Evolutionary conservation across 2,797 vertebrate species (phyloP).

Genomic region (Channallabes apus): DNA sequence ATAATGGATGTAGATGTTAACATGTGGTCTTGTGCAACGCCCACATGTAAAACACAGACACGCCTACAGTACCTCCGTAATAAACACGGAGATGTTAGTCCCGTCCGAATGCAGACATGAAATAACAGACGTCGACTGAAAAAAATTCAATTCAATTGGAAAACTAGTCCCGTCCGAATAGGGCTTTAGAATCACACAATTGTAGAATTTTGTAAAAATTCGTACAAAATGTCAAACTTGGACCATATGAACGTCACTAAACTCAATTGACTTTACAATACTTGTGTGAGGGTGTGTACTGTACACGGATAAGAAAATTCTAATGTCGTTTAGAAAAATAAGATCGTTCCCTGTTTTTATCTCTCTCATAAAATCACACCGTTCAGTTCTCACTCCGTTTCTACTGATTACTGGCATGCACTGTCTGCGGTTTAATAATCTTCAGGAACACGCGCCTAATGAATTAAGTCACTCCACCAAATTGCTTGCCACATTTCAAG

Average conservation of each 20-base stretch:
- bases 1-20: too few species aligned
- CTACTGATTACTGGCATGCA: slow-evolving; percentile 64
- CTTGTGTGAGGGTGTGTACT: not conserved
- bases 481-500: slow-evolving; percentile 73
- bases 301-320: not conserved
- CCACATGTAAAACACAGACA: too few species aligned
- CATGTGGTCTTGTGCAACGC: too few species aligned
- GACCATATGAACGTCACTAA: too few species aligned
- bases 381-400: slow-evolving; percentile 35
- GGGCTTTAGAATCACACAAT: not conserved
- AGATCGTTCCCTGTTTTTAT: slow-evolving; percentile 35
- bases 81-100: too few species aligned
- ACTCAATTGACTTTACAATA: not conserved
- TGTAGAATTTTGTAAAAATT: not conserved
- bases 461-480: slow-evolving; percentile 78
- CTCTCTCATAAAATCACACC: slow-evolving; percentile 54
- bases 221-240: not conserved
- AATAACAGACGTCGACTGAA: too few species aligned
- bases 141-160: too few species aligned
- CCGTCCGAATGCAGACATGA: too few species aligned
- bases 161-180: too few species aligned
- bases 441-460: slow-evolving; percentile 71
- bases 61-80: too few species aligned
- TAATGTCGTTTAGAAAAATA: not conserved
- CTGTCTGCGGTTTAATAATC: slow-evolving; percentile 75